These are phyloP conservation scores for Coenobita brevimanus DNA, from an alignment of 1,140 invertebrate species.

Conservation along the genomic window DNA sequence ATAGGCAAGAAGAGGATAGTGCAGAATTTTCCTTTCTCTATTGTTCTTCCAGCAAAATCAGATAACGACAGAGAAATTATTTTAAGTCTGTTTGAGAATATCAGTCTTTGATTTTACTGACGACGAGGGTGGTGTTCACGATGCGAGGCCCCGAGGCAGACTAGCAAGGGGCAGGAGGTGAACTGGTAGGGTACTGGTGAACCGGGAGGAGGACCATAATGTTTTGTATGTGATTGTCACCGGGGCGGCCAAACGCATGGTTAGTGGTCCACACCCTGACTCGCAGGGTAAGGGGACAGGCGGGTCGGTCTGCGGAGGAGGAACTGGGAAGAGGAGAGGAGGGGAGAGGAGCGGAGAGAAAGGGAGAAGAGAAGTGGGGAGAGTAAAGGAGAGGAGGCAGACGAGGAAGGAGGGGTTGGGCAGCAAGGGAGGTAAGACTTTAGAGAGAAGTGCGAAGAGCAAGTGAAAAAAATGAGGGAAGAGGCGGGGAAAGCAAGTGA, in stretches of 20 bases:
- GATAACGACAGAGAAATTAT: too few relatives aligned
- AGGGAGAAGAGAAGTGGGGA: too few relatives aligned
- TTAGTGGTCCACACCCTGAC: conserved; percentile 58
- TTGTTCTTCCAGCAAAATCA: too few relatives aligned
- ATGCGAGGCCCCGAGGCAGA: conserved; percentile 30
- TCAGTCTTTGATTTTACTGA: not conserved
- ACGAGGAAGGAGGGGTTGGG: not conserved
- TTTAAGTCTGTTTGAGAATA: too few relatives aligned
- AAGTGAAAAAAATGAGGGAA: too few relatives aligned
- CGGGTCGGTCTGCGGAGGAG: not conserved
- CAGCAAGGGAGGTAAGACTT: not conserved
- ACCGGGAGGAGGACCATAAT: conserved; percentile 48
- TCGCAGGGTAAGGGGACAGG: not conserved
- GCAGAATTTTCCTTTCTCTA: too few relatives aligned
- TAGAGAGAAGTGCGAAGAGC: too few relatives aligned
- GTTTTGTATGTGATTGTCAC: conserved; percentile 61
- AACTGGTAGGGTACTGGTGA: conserved; percentile 18
- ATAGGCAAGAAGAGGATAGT: too few relatives aligned
- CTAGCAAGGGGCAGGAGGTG: not conserved
- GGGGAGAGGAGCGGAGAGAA: too few relatives aligned
- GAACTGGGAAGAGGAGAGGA: not conserved
- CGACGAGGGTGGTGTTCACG: conserved; percentile 33
- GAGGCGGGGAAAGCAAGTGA: too few relatives aligned
- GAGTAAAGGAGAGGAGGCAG: too few relatives aligned
- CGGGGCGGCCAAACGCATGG: conserved; percentile 62